Evolutionary conservation across 2,113 vertebrate species (phyloP), one percentile per base, ranked within the genome.

Genomic region (Paratilapia polleni): DNA sequence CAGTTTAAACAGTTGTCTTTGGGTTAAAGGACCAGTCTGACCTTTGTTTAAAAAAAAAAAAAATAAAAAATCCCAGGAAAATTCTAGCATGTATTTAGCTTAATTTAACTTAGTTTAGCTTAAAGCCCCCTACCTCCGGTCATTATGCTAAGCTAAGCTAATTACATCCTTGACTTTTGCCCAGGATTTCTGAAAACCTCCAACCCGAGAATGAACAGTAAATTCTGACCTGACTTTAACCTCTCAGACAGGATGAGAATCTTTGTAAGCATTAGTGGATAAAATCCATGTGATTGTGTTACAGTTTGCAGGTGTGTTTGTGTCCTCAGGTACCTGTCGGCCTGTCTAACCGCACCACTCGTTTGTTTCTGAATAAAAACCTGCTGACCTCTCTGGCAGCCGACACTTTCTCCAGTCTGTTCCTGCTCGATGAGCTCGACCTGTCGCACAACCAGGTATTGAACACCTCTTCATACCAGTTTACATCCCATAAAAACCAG

Each of bases 291-390:
- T 13, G 26, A 6, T 31, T 56, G 22, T 14, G 58, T 26, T 3
- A 49, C 31, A 20, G 54, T 52, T 6, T 73, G 15, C 59, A 75
- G 63, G 54, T 88, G 59, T 82, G 57, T 47, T 61, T 38, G 20
- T 82, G 20, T 64, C 36, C 36, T 11, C 78, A 86, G 80, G 74
- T 94, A 10, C 93, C 93, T 3, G 52, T 24, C 8, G 82, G 74
- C 28, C 75, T 93, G 17, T 96, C 97, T 77, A 97, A 97, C 1
- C 94, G 94, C 80, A 98, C 97, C 86, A 91, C 93, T 74, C 96
- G 95, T 28, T 96, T 98, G 81, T 97, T 96, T 88, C 94, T 98
- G 93, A 97, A 97, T 84, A 96, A 94, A 91, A 98, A 98, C 93
- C 93, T 85, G 41, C 96, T 98, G 87, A 86, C 91, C 2, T 96